Conservation (phyloP, 2,113 vertebrate genomes). For the Notarius lentiginosus region DNA sequence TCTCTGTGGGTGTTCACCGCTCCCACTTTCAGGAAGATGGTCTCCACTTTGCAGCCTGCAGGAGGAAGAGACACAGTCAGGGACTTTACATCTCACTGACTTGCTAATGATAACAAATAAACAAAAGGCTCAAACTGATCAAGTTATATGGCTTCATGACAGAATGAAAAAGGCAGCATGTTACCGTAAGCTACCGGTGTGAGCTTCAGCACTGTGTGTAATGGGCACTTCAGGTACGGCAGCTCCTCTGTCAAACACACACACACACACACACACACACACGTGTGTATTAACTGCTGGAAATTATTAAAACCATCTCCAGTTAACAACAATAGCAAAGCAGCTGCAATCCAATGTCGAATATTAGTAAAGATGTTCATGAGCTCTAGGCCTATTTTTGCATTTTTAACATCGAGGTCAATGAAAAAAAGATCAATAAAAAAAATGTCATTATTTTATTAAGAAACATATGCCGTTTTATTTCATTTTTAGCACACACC, state of each 20-base stretch:
- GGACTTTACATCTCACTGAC: background rate
- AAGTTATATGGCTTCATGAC: background rate
- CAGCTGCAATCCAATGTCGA: background rate
- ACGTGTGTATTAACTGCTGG: background rate
- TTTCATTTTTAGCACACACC: background rate
- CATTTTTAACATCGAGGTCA: no score
- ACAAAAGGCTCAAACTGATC: background rate
- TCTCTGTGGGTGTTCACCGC: constrained; percentile 94
- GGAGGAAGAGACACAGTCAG: background rate
- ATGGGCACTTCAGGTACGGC: constrained; percentile 94
- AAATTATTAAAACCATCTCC: background rate
- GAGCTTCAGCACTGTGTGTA: constrained; percentile 95
- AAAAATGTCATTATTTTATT: no score
- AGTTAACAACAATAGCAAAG: background rate
- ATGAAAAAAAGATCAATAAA: no score
- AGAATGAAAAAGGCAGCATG: constrained; percentile 1
- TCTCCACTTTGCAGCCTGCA: constrained; percentile 89
- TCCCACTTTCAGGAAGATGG: constrained; percentile 87
- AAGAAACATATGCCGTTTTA: background rate
- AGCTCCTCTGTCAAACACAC: constrained; percentile 79
- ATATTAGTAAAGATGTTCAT: background rate
- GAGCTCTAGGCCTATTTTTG: background rate
- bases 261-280: background rate
- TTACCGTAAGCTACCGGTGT: constrained; percentile 95
- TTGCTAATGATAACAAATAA: background rate